Percentiles rank a stretch among this genome's conserved stretches.
These are phyloP conservation scores for Tupaia tana DNA, from an alignment of 2,113 vertebrate genomes.

Conservation along the genomic window DNA sequence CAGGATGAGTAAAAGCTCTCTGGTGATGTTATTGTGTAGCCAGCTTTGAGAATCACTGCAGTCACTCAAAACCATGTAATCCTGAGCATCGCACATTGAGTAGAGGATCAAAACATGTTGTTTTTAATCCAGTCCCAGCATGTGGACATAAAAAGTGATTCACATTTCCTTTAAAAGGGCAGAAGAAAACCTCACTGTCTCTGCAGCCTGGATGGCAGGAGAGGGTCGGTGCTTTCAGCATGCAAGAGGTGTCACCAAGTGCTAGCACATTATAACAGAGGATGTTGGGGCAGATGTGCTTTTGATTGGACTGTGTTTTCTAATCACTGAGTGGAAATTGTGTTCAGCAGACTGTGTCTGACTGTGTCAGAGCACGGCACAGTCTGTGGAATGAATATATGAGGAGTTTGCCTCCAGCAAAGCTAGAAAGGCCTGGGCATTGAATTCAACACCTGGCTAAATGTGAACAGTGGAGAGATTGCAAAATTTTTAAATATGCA, in stretches of 20 bases:
- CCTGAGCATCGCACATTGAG: not conserved
- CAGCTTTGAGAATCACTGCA: not conserved
- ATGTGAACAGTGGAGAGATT: not conserved
- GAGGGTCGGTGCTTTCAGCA: conserved; percentile 22
- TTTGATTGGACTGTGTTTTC: conserved; percentile 76
- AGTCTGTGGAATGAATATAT: conserved; percentile 43
- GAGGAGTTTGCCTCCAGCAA: conserved; percentile 5
- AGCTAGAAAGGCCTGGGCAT: not conserved
- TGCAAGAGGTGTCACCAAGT: conserved; percentile 24
- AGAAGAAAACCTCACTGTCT: not conserved
- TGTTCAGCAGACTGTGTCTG: conserved; percentile 75
- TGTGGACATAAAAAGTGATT: not conserved
- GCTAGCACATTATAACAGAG: conserved; percentile 60
- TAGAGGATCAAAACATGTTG: not conserved
- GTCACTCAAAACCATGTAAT: not conserved
- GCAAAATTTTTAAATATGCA: not conserved
- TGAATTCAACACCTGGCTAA: conserved; percentile 50
- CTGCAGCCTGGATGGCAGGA: not conserved
- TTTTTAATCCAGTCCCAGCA: not conserved
- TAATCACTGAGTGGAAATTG: conserved; percentile 77
- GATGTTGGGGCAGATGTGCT: conserved; percentile 73
- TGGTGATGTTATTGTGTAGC: not conserved
- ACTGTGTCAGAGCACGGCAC: conserved; percentile 48
- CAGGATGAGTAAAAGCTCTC: not conserved
- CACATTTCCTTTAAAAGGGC: not conserved